Base-by-base conservation (phyloP, 2,888 invertebrate species). In the Tetropium fuscum region DNA sequence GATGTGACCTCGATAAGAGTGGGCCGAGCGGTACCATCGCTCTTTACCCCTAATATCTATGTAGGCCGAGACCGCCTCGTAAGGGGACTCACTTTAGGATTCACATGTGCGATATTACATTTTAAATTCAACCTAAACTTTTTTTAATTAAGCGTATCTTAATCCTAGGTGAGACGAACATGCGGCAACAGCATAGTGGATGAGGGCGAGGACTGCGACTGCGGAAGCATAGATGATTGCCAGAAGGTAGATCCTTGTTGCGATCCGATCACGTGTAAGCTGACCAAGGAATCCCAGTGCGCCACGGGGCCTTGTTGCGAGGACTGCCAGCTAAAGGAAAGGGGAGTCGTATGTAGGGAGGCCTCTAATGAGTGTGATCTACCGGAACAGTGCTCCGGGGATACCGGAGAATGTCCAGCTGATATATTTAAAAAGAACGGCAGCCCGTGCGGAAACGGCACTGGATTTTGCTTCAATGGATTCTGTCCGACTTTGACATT, bases 161-260 rank as follows among this genome's bases (percentile, higher is more conserved):
- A 15, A 55, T 54, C 1, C 10, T 54, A 77, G 77, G 74, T 71
- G 10, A 72, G 73, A 19, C 87, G 89, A 74, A 90, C 90, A 66
- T 99, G 98, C 83, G 98, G 98, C 70, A 98, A 99, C 84, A 93
- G 93, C 64, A 87, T 94, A 56, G 89, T 98, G 51, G 98, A 99
- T 77, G 93, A 93, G 70, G 97, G 94, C 43, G 98, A 99, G 83
- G 95, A 98, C 81, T 99, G 98, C 79, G 98, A 99, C 84, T 98
- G 98, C 81, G 98, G 98, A 43, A 89, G 92, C 55, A 90, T 93
- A 73, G 91, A 94, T 65, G 94, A 96, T 78, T 98, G 97, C 83
- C 88, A 90, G 64, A 86, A 88, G 73, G 83, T 86, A 66, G 98
- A 98, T 84, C 95, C 95, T 0, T 99, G 98, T 84, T 98, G 98